Evolutionary conservation across 2,888 invertebrate genomes (phyloP).

Genomic region (Drosophila suboccidentalis): DNA sequence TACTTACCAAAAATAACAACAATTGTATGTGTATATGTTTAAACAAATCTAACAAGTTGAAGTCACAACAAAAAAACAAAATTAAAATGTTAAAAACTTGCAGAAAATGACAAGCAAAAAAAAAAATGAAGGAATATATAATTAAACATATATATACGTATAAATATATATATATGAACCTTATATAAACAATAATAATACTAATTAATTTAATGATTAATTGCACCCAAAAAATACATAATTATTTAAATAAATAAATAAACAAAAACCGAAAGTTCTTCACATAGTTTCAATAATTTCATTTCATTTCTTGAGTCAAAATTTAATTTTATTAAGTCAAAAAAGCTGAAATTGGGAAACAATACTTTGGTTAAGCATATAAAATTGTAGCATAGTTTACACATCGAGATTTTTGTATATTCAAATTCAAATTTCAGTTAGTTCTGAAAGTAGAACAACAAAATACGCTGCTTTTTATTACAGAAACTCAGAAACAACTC

Average conservation of each 20-base stretch:
- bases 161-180: slow-evolving; percentile 77
- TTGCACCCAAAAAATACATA: slow-evolving; percentile 84
- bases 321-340: slow-evolving; percentile 8
- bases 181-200: slow-evolving; percentile 84
- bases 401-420: slow-evolving; percentile 4
- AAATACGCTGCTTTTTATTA: background rate
- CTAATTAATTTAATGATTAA: slow-evolving; percentile 84
- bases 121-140: slow-evolving; percentile 60
- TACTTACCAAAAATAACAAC: slow-evolving; percentile 43
- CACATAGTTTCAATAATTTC: background rate
- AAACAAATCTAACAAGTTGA: slow-evolving; percentile 50
- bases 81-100: slow-evolving; percentile 26
- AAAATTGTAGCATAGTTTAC: slow-evolving; percentile 9
- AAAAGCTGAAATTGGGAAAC: background rate
- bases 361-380: background rate
- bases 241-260: slow-evolving; percentile 82
- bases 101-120: slow-evolving; percentile 21
- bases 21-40: slow-evolving; percentile 63
- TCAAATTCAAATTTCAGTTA: slow-evolving; percentile 33
- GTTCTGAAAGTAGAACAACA: slow-evolving; percentile 7
- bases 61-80: slow-evolving; percentile 17
- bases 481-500: background rate
- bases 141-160: slow-evolving; percentile 57
- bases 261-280: slow-evolving; percentile 57
- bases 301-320: slow-evolving; percentile 1